These are phyloP conservation scores for Echinops telfairi DNA, from an alignment of 2,113 vertebrate genomes.

Conservation along the genomic window DNA sequence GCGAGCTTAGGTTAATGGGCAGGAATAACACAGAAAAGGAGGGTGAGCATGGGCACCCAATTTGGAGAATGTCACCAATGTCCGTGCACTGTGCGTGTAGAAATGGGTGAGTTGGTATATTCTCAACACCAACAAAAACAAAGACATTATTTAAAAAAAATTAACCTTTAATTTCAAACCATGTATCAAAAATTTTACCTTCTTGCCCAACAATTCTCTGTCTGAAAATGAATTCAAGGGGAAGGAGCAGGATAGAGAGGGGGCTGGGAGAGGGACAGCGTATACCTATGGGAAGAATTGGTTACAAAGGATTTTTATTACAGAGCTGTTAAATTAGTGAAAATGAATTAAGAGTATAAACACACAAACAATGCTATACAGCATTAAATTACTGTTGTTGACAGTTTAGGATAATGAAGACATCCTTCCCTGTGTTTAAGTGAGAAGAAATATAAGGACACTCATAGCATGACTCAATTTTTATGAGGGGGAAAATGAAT, in stretches of 20 bases:
- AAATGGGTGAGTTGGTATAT: neutral
- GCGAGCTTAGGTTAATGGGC: neutral
- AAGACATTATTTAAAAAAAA: neutral
- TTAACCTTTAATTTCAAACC: neutral
- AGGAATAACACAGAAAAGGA: neutral
- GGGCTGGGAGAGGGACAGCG: neutral
- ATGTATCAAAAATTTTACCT: neutral
- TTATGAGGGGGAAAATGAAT: neutral
- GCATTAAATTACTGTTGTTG: conserved; percentile 9
- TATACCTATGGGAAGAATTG: conserved; percentile 33
- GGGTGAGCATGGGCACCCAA: neutral
- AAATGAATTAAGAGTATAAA: neutral
- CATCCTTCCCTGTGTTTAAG: conserved; percentile 4
- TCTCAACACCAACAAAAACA: neutral
- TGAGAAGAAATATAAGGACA: conserved; percentile 4
- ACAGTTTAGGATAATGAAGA: neutral
- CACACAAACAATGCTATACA: too few species aligned
- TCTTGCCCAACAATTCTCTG: conserved; percentile 1
- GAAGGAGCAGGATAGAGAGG: too few species aligned
- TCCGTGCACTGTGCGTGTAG: neutral
- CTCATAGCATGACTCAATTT: neutral
- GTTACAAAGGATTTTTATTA: conserved; percentile 35
- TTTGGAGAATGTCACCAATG: neutral
- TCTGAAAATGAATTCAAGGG: conserved; percentile 8
- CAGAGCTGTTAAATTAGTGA: conserved; percentile 22